Evolutionary conservation across 92 coral and sea anemone genomes (phyloP), one percentile per base, ranked within the genome.

Genomic region (Pocillopora grandis): DNA sequence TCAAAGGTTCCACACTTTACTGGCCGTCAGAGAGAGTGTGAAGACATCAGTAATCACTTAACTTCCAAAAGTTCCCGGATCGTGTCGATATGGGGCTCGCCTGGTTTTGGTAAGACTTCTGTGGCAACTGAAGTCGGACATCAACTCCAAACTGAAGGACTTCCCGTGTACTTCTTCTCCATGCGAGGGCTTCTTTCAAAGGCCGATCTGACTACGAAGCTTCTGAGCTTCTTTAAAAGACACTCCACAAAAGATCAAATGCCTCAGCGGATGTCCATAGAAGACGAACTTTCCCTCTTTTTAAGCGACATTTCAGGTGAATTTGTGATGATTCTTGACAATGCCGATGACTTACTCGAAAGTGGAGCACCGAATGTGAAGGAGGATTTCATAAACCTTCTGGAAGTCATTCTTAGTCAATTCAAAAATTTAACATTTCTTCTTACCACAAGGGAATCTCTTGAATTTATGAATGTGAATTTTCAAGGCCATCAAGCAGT

Each of bases 51-150:
- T 16, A 33, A 10, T 2, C 61, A 48, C 62, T 19, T 79, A 20
- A 79, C 80, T 27, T 71, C 76, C 72, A 23, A 79, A 79, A 49
- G 85, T 49, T 71, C 89, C 57, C 89, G 80, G 56, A 68, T 86
- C 19, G 70, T 86, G 69, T 67, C 66, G 56, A 71, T 86, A 60
- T 86, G 85, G 84, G 88, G 88, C 23, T 77, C 88, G 16, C 88
- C 88, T 19, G 88, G 89, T 36, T 86, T 86, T 61, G 89, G 89
- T 14, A 86, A 86, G 61, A 86, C 89, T 16, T 86, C 89, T 10
- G 76, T 76, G 48, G 89, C 79, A 19, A 72, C 71, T 68, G 67
- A 56, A 48, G 57, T 72, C 55, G 89, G 85, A 19, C 80, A 79
- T 62, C 31, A n/a, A 52, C 85, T 86, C 21, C 74, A 68, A 1